Conservation (phyloP, 2,113 vertebrate species). For the Datnioides undecimradiatus region DNA sequence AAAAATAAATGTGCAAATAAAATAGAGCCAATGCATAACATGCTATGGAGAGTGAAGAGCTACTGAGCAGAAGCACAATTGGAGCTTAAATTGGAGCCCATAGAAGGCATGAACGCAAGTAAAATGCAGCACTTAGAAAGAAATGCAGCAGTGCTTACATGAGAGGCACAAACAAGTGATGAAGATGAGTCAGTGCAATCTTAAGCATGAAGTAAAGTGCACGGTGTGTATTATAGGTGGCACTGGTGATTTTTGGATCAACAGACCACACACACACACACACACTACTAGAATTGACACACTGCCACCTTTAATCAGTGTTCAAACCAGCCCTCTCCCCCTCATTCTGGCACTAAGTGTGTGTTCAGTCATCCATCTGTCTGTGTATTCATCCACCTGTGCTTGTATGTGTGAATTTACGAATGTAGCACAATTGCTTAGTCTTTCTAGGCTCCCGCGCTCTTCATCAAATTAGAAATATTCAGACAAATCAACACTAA, state of each 20-base stretch:
- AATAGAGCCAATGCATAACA: too few relatives aligned
- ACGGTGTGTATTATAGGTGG: conserved; percentile 35
- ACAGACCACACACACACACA: conserved; percentile 30
- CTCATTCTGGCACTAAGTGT: conserved; percentile 41
- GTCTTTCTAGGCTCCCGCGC: neutral
- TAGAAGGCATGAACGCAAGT: too few relatives aligned
- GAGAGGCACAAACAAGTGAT: too few relatives aligned
- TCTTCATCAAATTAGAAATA: conserved; percentile 51
- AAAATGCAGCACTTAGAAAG: too few relatives aligned
- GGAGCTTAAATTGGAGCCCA: too few relatives aligned
- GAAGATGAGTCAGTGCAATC: neutral
- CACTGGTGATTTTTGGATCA: conserved; percentile 39
- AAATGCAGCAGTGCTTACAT: too few relatives aligned
- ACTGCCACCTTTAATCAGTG: conserved; percentile 77
- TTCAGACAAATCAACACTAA: conserved; percentile 31
- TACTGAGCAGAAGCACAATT: too few relatives aligned
- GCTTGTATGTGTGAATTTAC: conserved; percentile 40
- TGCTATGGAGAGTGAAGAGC: too few relatives aligned
- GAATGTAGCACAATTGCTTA: conserved; percentile 14
- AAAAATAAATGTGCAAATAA: too few relatives aligned
- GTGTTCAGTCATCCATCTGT: conserved; percentile 67
- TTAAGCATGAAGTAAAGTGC: neutral
- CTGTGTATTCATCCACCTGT: conserved; percentile 62
- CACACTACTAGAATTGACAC: conserved; percentile 72
- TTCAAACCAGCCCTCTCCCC: conserved; percentile 64